Evolutionary conservation across 2,888 invertebrate genomes (phyloP).

Genomic region (Tachina lurida): DNA sequence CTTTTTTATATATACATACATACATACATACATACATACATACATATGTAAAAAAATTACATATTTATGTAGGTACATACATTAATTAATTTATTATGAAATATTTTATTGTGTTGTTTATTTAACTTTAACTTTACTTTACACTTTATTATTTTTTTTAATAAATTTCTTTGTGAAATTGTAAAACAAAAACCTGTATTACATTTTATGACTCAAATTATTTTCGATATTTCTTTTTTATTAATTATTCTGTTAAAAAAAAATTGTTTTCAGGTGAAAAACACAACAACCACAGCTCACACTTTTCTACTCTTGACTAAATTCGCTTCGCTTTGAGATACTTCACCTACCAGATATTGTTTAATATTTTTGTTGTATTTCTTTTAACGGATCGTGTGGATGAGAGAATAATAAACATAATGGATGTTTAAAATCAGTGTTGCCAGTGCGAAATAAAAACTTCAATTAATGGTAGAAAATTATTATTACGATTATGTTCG

Average conservation of each 20-base stretch:
- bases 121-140: slow-evolving; percentile 18
- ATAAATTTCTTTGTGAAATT: slow-evolving; percentile 41
- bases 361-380: slow-evolving; percentile 38
- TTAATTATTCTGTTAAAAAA: slow-evolving; percentile 21
- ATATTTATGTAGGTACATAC: not conserved
- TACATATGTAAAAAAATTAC: too few relatives aligned
- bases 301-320: slow-evolving; percentile 35
- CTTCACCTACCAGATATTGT: slow-evolving; percentile 29
- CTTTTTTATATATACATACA: not conserved
- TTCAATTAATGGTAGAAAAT: too few relatives aligned
- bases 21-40: too few relatives aligned
- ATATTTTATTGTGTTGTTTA: not conserved
- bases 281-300: slow-evolving; percentile 57
- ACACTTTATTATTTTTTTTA: not conserved
- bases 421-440: slow-evolving; percentile 48
- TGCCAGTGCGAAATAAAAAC: slow-evolving; percentile 6
- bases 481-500: too few relatives aligned
- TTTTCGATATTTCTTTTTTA: slow-evolving; percentile 2
- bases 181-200: slow-evolving; percentile 33
- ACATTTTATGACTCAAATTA: slow-evolving; percentile 35
- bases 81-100: not conserved
- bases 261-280: slow-evolving; percentile 39
- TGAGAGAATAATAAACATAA: slow-evolving; percentile 45
- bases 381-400: slow-evolving; percentile 57
- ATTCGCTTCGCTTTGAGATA: slow-evolving; percentile 11